A percentile compares a stretch with the other conserved stretches of the same genome.
Evolutionary conservation across 2,113 vertebrate genomes (phyloP).

Genomic region (Seriola aureovittata): DNA sequence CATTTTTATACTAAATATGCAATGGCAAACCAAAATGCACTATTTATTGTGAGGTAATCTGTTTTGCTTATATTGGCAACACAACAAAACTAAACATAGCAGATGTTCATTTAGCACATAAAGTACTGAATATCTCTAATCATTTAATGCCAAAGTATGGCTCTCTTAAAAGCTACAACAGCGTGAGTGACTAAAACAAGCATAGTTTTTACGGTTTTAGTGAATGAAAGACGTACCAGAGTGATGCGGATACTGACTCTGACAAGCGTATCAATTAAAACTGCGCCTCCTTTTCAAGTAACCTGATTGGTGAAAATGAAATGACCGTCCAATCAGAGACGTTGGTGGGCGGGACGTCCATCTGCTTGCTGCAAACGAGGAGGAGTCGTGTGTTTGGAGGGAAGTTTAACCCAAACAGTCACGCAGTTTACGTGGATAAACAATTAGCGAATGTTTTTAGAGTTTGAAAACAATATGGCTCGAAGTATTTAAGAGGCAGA

Average conservation of each 20-base stretch:
- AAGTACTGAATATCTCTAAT: too few relatives aligned
- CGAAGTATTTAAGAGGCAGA: not conserved
- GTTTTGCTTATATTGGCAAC: too few relatives aligned
- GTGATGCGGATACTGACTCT: not conserved
- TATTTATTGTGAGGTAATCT: not conserved
- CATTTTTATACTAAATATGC: not conserved
- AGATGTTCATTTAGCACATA: too few relatives aligned
- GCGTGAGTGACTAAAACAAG: not conserved
- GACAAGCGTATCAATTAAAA: too few relatives aligned
- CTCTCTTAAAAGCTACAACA: too few relatives aligned
- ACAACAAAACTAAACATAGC: too few relatives aligned
- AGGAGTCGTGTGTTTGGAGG: constrained; percentile 59
- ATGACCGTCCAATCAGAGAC: constrained; percentile 43
- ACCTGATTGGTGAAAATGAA: constrained; percentile 23
- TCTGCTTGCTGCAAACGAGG: not conserved
- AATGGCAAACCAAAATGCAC: not conserved
- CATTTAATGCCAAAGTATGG: not conserved
- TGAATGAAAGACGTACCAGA: too few relatives aligned
- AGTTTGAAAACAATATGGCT: fast-evolving
- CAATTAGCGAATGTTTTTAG: fast-evolving
- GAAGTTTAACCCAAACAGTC: constrained; percentile 68
- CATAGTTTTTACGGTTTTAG: too few relatives aligned
- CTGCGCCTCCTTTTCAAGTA: not conserved
- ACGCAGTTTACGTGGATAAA: not conserved
- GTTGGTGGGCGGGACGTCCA: constrained; percentile 54